Percentiles rank a stretch among this genome's conserved stretches.
These are phyloP conservation scores for Molossus molossus DNA, from an alignment of 2,797 vertebrate genomes.

Conservation along the genomic window DNA sequence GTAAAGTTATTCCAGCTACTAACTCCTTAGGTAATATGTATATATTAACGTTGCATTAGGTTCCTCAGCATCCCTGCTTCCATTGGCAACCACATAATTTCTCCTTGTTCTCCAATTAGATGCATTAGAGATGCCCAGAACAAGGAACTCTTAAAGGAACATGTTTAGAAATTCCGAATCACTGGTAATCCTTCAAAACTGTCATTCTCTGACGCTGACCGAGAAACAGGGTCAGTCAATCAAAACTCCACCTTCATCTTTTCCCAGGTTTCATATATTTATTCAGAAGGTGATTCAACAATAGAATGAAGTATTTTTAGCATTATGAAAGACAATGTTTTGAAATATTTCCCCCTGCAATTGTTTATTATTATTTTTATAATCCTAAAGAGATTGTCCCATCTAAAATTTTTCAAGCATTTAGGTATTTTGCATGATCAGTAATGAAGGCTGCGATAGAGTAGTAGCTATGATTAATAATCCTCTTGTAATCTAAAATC, in stretches of 20 bases:
- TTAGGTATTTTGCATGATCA: conserved; percentile 97
- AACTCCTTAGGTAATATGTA: not conserved
- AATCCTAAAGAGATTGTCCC: not conserved
- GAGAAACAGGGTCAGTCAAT: not conserved
- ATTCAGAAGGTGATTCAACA: conserved; percentile 74
- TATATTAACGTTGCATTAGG: not conserved
- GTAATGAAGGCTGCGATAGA: conserved; percentile 96
- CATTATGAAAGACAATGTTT: conserved; percentile 43
- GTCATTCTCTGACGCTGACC: not conserved
- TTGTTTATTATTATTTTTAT: not conserved
- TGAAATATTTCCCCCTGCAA: conserved; percentile 45
- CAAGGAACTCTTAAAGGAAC: not conserved
- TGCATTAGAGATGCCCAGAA: not conserved
- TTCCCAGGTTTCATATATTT: conserved; percentile 40
- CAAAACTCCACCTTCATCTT: not conserved
- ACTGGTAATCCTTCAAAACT: not conserved
- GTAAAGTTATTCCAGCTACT: not conserved
- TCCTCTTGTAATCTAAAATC: conserved; percentile 97
- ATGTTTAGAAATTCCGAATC: not conserved
- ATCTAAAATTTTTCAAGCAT: conserved; percentile 85
- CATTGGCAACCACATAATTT: not conserved
- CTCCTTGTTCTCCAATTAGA: not conserved
- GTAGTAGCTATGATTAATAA: conserved; percentile 95
- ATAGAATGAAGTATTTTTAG: conserved; percentile 38
- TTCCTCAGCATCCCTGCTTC: not conserved